These are phyloP conservation scores for Ovibos moschatus DNA, from an alignment of 2,113 vertebrate genomes.

Conservation along the genomic window DNA sequence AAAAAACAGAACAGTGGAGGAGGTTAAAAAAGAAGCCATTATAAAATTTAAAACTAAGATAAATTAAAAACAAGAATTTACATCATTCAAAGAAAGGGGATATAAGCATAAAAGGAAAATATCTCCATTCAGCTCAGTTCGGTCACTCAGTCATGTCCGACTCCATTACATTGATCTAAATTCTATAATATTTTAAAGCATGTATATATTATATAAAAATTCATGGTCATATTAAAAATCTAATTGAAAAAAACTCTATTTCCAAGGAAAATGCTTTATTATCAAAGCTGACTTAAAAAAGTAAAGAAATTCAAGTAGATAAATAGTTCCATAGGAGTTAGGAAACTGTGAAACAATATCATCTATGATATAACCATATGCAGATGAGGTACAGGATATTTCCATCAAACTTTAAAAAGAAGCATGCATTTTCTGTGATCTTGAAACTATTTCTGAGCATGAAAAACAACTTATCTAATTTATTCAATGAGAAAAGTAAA, in stretches of 20 bases:
- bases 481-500: background rate
- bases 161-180: background rate
- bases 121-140: background rate
- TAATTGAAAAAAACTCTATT: background rate
- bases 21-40: background rate
- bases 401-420: background rate
- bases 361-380: background rate
- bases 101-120: background rate
- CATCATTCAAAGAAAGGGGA: background rate
- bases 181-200: background rate
- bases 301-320: background rate
- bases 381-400: background rate
- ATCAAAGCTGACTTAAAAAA: background rate
- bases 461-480: background rate
- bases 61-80: background rate
- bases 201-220: background rate
- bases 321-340: background rate
- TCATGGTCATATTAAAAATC: background rate
- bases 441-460: background rate
- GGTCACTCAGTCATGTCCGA: accelerated
- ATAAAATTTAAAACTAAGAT: background rate
- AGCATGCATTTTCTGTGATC: background rate
- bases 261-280: background rate
- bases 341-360: background rate
- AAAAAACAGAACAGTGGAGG: background rate